phyloP scores from a whole-genome alignment of 2,113 vertebrate species.

The Larimichthys crocea region DNA sequence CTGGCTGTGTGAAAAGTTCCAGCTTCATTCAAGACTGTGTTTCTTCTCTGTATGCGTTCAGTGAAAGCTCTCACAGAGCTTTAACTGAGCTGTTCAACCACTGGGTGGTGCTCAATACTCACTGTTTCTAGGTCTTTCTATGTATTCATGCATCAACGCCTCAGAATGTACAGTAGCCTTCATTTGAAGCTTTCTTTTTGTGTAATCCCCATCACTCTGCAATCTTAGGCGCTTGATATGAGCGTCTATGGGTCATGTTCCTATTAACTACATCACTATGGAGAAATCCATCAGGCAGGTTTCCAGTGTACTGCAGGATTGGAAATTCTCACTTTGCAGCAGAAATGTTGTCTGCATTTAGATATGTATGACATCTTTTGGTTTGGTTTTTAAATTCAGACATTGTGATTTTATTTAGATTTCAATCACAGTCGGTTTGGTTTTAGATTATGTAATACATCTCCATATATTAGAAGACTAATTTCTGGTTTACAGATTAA shows the following conservation, averaged over 20 bases:
- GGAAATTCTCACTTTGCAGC: not conserved
- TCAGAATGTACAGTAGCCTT: conserved; percentile 3
- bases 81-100: conserved; percentile 25
- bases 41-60: not conserved
- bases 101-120: conserved; percentile 58
- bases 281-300: conserved; percentile 20
- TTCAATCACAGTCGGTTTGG: not conserved
- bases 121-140: conserved; percentile 1
- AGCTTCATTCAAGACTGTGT: not conserved
- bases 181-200: not conserved
- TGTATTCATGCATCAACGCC: conserved; percentile 9
- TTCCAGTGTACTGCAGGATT: not conserved
- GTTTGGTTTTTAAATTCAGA: not conserved
- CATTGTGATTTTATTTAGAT: conserved; percentile 2
- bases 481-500: conserved; percentile 10
- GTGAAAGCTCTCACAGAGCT: not conserved
- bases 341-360: not conserved
- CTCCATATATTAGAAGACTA: not conserved
- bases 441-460: not conserved
- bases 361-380: not conserved
- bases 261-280: not conserved
- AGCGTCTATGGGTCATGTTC: not conserved
- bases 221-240: conserved; percentile 11
- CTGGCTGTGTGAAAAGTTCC: not conserved
- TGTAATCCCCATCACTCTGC: not conserved